phyloP scores from a whole-genome alignment of 2,888 invertebrate genomes.

The Clitarchus hookeri region DNA sequence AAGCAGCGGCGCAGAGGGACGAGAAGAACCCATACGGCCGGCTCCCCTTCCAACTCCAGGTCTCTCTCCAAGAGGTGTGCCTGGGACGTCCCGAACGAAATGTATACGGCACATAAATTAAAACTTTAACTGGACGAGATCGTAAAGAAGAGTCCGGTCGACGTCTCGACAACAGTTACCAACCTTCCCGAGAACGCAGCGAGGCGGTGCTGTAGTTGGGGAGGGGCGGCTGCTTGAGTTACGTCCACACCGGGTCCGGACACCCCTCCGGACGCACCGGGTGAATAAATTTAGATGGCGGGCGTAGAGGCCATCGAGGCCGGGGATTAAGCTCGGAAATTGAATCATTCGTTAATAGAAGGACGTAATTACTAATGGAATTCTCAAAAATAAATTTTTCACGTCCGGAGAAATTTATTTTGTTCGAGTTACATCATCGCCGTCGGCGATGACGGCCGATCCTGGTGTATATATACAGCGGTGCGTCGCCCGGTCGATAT shows the following conservation, averaged over 20 bases:
- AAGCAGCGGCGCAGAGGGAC: too few species aligned
- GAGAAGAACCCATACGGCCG: too few species aligned
- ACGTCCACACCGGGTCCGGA: too few species aligned
- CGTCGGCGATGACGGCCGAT: not conserved
- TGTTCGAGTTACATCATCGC: not conserved
- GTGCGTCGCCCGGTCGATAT: not conserved
- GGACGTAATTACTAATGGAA: conserved; percentile 1
- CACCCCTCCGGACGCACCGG: too few species aligned
- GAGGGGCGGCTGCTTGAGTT: too few species aligned
- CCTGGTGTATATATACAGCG: not conserved
- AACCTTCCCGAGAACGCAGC: too few species aligned
- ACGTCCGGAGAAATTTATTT: not conserved
- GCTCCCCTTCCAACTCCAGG: not conserved
- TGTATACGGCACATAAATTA: conserved; percentile 4
- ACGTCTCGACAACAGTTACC: not conserved
- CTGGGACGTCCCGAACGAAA: not conserved
- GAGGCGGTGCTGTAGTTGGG: not conserved
- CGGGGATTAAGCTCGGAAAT: not conserved
- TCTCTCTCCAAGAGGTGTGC: not conserved
- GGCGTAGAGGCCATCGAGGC: not conserved
- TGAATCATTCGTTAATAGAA: conserved; percentile 2
- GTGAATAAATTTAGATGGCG: too few species aligned
- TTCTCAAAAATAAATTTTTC: not conserved
- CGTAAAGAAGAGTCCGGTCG: not conserved
- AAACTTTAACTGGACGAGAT: conserved; percentile 14